Percentiles rank a stretch among this genome's conserved stretches.
Evolutionary conservation across 2,888 invertebrate species (phyloP).

Genomic region (Phyllotreta striolata): DNA sequence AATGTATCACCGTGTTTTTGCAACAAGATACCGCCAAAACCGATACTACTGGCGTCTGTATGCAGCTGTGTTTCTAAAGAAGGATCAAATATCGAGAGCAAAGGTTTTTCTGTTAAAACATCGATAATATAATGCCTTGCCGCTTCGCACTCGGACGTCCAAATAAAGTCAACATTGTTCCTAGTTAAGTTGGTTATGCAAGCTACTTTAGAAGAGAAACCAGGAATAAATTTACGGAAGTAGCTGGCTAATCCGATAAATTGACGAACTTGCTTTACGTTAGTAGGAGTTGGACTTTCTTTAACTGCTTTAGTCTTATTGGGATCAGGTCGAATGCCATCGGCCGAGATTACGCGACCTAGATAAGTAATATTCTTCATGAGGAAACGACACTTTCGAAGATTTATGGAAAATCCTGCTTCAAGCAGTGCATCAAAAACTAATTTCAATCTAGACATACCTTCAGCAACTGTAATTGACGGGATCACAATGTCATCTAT

Average conservation of each 20-base stretch:
- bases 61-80: conserved; percentile 39
- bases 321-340: background rate
- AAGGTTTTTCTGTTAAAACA: conserved; percentile 39
- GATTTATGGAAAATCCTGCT: background rate
- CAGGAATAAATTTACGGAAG: conserved; percentile 31
- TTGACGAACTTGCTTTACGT: conserved; percentile 26
- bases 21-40: conserved; percentile 30
- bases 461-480: conserved; percentile 16
- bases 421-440: conserved; percentile 19
- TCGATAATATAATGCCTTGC: conserved; percentile 21
- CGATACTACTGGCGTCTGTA: conserved; percentile 43
- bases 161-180: conserved; percentile 5
- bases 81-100: conserved; percentile 40
- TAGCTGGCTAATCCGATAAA: conserved; percentile 32
- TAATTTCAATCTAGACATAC: conserved; percentile 1
- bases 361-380: background rate
- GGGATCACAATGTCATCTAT: conserved; percentile 33
- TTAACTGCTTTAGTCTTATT: conserved; percentile 3
- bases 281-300: conserved; percentile 9
- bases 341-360: background rate
- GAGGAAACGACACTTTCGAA: conserved; percentile 1
- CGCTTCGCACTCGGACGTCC: conserved; percentile 23
- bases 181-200: conserved; percentile 26
- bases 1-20: conserved; percentile 21
- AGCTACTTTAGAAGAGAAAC: conserved; percentile 22